These are phyloP conservation scores for Palaemon carinicauda DNA, from an alignment of 1,140 invertebrate species.

Conservation along the genomic window DNA sequence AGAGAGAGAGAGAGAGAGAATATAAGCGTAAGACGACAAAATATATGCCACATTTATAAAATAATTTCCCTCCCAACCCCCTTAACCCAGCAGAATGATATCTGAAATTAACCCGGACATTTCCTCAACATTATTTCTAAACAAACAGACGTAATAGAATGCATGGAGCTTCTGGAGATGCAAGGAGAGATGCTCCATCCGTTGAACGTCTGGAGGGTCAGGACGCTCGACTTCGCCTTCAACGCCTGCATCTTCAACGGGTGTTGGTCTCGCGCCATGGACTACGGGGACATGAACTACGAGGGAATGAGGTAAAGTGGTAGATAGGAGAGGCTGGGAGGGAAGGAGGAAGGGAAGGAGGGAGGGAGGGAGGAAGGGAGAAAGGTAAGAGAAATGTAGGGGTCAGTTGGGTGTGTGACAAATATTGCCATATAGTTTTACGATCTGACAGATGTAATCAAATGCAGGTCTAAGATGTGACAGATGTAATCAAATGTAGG, in stretches of 20 bases:
- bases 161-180: slow-evolving; percentile 20
- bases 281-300: slow-evolving; percentile 32
- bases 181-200: slow-evolving; percentile 21
- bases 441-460: too few relatives aligned
- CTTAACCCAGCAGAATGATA: neutral
- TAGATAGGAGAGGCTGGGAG: neutral
- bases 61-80: neutral
- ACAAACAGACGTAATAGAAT: slow-evolving; percentile 5
- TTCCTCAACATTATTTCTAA: neutral
- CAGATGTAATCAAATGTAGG: too few relatives aligned
- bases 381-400: too few relatives aligned
- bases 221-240: slow-evolving; percentile 40
- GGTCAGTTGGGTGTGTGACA: too few relatives aligned
- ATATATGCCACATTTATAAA: neutral
- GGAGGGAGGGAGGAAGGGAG: neutral
- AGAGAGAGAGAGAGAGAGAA: too few relatives aligned
- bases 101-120: neutral
- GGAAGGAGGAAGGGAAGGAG: neutral
- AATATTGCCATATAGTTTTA: too few relatives aligned
- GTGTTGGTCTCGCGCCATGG: slow-evolving; percentile 26
- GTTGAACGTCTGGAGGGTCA: slow-evolving; percentile 45
- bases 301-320: slow-evolving; percentile 44
- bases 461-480: too few relatives aligned
- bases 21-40: too few relatives aligned
- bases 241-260: slow-evolving; percentile 34